Evolutionary conservation across 2,113 vertebrate species (phyloP).

Genomic region (Thomomys bottae): DNA sequence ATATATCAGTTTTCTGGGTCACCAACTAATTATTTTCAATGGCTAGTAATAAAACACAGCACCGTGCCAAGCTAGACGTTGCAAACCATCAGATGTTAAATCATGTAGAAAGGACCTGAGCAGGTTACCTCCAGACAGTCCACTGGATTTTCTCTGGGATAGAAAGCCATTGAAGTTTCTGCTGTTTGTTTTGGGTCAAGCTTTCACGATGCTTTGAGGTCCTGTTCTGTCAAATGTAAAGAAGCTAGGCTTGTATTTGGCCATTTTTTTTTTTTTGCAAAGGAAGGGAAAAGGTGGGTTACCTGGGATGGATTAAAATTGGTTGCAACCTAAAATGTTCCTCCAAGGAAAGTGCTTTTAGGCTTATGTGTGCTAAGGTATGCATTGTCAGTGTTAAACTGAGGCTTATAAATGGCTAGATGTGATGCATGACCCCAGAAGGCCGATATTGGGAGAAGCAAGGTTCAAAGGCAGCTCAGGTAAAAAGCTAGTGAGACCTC

Average conservation of each 20-base stretch:
- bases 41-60: slow-evolving; percentile 84
- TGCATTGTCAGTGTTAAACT: neutral
- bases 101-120: slow-evolving; percentile 55
- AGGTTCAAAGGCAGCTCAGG: too few species aligned
- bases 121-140: slow-evolving; percentile 60
- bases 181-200: slow-evolving; percentile 3
- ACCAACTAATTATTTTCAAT: slow-evolving; percentile 89
- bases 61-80: slow-evolving; percentile 77
- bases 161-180: neutral
- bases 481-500: too few species aligned
- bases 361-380: neutral
- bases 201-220: slow-evolving; percentile 33
- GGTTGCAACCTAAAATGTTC: neutral
- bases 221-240: slow-evolving; percentile 47
- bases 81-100: slow-evolving; percentile 77
- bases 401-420: neutral
- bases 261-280: slow-evolving; percentile 71
- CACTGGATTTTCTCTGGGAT: slow-evolving; percentile 14
- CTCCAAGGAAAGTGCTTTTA: neutral
- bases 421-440: neutral
- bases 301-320: neutral
- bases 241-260: slow-evolving; percentile 70
- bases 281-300: slow-evolving; percentile 19
- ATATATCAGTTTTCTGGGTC: slow-evolving; percentile 89
- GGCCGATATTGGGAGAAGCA: neutral